Percentiles rank a stretch among this genome's conserved stretches.
These are phyloP conservation scores for Drosophila formosana DNA, from an alignment of 2,888 invertebrate genomes.

Conservation along the genomic window DNA sequence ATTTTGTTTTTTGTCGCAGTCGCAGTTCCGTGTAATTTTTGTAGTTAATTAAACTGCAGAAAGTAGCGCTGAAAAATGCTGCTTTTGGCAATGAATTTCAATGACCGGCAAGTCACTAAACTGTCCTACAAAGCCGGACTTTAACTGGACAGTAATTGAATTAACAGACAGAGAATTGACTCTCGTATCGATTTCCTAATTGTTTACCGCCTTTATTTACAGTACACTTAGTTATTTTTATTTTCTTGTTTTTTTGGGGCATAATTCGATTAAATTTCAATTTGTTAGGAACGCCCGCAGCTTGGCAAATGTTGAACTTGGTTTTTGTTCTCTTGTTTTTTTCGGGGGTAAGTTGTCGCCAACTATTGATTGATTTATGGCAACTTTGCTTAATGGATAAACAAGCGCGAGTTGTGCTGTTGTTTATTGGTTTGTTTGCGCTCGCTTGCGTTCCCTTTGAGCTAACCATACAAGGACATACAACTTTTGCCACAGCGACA, in stretches of 20 bases:
- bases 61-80: constrained; percentile 7
- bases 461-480: constrained; percentile 38
- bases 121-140: not conserved
- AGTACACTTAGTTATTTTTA: not conserved
- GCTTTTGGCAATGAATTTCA: constrained; percentile 2
- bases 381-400: constrained; percentile 49
- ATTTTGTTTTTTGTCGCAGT: constrained; percentile 52
- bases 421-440: constrained; percentile 37
- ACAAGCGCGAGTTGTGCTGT: constrained; percentile 50
- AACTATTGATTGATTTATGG: constrained; percentile 73
- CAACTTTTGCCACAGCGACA: constrained; percentile 11
- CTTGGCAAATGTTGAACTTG: constrained; percentile 33
- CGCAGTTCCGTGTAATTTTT: constrained; percentile 29
- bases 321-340: not conserved
- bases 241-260: too few species aligned
- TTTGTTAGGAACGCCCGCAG: constrained; percentile 36
- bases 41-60: constrained; percentile 60
- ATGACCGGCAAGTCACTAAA: not conserved
- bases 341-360: constrained; percentile 5
- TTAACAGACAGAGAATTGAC: not conserved
- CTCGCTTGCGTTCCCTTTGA: not conserved
- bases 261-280: constrained; percentile 20
- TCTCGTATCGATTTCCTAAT: not conserved
- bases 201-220: not conserved
- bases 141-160: not conserved